phyloP scores from a whole-genome alignment of 2,797 vertebrate genomes.

The Coranthus polyacanthus region DNA sequence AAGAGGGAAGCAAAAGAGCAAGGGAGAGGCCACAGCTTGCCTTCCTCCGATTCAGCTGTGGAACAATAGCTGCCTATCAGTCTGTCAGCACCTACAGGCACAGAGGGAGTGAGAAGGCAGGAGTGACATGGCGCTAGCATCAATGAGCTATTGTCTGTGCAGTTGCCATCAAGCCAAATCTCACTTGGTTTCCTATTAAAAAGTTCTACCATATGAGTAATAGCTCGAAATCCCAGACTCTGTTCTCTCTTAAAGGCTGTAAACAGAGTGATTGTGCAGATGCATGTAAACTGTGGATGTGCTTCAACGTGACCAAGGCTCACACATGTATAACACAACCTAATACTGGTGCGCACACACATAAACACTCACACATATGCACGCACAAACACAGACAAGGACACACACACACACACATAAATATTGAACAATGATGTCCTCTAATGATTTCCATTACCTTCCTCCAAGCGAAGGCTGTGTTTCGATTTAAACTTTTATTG shows the following conservation, averaged over 20 bases:
- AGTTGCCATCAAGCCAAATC: slow-evolving; percentile 61
- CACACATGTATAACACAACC: slow-evolving; percentile 29
- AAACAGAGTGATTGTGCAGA: slow-evolving; percentile 56
- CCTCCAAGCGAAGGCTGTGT: slow-evolving; percentile 52
- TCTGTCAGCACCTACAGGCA: slow-evolving; percentile 81
- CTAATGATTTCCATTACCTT: slow-evolving; percentile 73
- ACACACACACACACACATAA: slow-evolving; percentile 27
- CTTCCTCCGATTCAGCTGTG: slow-evolving; percentile 85
- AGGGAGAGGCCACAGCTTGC: slow-evolving; percentile 70
- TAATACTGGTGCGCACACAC: slow-evolving; percentile 14
- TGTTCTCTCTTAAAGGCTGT: slow-evolving; percentile 31
- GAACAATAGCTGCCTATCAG: slow-evolving; percentile 85
- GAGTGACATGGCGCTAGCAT: slow-evolving; percentile 70
- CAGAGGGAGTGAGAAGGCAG: slow-evolving; percentile 79
- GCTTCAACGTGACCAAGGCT: slow-evolving; percentile 36
- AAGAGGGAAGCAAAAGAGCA: slow-evolving; percentile 60
- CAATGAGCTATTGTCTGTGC: slow-evolving; percentile 81
- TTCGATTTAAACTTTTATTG: slow-evolving; percentile 71
- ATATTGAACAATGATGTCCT: slow-evolving; percentile 59
- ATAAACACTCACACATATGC: slow-evolving; percentile 4
- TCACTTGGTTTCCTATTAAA: slow-evolving; percentile 68
- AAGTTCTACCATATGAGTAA: slow-evolving; percentile 71
- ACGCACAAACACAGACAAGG: background rate
- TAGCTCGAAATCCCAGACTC: slow-evolving; percentile 40
- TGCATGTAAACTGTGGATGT: slow-evolving; percentile 33